A percentile compares a stretch with the other conserved stretches of the same genome.
Conservation (phyloP, 2,888 invertebrate species). For the Pammene fasciana region DNA sequence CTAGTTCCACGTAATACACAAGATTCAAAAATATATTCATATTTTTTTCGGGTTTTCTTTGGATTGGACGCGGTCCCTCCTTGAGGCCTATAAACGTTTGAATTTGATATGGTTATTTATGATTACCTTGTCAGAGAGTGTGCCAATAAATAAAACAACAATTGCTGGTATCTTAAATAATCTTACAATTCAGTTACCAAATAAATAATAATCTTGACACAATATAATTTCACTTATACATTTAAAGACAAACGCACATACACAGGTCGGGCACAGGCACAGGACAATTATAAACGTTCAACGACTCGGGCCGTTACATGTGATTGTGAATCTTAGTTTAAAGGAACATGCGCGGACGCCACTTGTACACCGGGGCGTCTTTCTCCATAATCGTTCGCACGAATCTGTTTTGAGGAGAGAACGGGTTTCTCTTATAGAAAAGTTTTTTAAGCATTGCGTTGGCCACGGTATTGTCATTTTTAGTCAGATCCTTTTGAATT, state of each 20-base stretch:
- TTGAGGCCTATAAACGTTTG: too few relatives aligned
- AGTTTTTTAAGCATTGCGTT: constrained; percentile 69
- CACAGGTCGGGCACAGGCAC: neutral
- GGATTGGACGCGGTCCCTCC: too few relatives aligned
- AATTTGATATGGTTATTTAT: too few relatives aligned
- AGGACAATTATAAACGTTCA: neutral
- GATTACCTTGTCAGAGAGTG: too few relatives aligned
- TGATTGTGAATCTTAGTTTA: too few relatives aligned
- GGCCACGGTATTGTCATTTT: constrained; percentile 65
- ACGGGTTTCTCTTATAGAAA: constrained; percentile 72
- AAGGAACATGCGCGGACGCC: constrained; percentile 63
- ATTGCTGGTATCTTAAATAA: constrained; percentile 20
- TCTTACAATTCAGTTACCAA: constrained; percentile 17
- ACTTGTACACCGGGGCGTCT: constrained; percentile 49
- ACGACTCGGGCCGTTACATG: too few relatives aligned
- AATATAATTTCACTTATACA: constrained; percentile 28
- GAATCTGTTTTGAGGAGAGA: constrained; percentile 69
- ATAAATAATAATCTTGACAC: constrained; percentile 10
- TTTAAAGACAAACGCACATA: constrained; percentile 13
- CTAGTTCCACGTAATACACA: too few relatives aligned
- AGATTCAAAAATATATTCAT: too few relatives aligned
- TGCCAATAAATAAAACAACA: constrained; percentile 12
- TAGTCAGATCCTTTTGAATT: constrained; percentile 61
- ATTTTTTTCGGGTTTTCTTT: too few relatives aligned
- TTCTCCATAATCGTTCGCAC: constrained; percentile 68